A percentile compares a stretch with the other conserved stretches of the same genome.
Conservation (phyloP, 2,888 invertebrate species). For the Eupithecia pulchellata region DNA sequence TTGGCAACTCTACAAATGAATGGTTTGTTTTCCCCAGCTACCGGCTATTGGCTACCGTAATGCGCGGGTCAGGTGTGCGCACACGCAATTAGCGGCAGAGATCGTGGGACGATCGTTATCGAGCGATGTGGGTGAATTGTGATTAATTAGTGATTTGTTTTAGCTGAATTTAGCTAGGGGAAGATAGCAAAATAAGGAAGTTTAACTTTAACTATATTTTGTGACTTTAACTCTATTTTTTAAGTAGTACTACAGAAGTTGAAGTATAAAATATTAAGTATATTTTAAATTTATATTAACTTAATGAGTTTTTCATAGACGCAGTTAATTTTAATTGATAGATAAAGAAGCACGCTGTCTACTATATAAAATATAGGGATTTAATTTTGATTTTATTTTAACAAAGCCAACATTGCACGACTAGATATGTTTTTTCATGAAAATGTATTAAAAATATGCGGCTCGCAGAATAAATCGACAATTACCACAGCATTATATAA, state of each 20-base stretch:
- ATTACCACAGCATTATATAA: too few species aligned
- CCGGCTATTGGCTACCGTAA: conserved; percentile 2
- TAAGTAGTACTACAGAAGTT: not conserved
- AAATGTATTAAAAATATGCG: too few species aligned
- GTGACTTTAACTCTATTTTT: not conserved
- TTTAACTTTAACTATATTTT: not conserved
- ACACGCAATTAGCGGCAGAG: conserved; percentile 42
- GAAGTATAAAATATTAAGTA: too few species aligned
- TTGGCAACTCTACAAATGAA: not conserved
- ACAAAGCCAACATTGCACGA: too few species aligned
- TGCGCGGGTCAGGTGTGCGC: conserved; percentile 36
- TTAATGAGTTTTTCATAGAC: too few species aligned
- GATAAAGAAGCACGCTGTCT: too few species aligned
- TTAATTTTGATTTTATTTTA: too few species aligned
- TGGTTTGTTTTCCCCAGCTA: not conserved
- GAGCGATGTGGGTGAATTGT: conserved; percentile 1
- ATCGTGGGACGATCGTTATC: conserved; percentile 46
- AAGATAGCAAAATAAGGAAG: not conserved
- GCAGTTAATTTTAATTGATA: too few species aligned
- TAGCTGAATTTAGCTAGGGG: not conserved
- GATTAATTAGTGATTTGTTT: not conserved
- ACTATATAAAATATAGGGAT: too few species aligned
- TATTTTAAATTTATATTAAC: too few species aligned
- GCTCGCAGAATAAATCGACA: too few species aligned
- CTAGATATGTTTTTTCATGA: too few species aligned